Percentiles rank a stretch among this genome's conserved stretches.
Evolutionary conservation across 2,888 invertebrate genomes (phyloP).

Genomic region (Cepaea hortensis): DNA sequence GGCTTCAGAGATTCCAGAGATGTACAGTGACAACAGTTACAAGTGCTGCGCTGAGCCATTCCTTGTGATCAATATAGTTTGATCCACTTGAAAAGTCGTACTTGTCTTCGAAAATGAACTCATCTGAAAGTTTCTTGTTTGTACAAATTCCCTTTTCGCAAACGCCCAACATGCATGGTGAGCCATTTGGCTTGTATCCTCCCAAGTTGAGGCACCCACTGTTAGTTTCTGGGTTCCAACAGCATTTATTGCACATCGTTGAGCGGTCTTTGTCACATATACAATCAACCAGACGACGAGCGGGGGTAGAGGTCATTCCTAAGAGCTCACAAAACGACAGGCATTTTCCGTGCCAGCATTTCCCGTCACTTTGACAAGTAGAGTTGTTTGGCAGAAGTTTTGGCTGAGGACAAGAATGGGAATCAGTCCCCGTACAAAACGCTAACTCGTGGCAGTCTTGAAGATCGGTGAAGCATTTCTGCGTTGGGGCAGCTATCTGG

Average conservation of each 20-base stretch:
- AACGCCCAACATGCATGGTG: conserved; percentile 8
- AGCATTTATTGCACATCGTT: conserved; percentile 4
- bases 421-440: background rate
- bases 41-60: background rate
- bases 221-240: background rate
- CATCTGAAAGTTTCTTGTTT: no score
- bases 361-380: background rate
- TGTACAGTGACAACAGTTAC: background rate
- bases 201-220: background rate
- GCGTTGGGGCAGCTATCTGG: conserved; percentile 8
- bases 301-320: background rate
- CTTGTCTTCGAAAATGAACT: background rate
- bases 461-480: background rate
- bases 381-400: background rate
- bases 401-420: background rate
- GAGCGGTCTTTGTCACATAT: background rate
- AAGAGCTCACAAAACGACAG: conserved; percentile 4
- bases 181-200: background rate
- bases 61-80: background rate
- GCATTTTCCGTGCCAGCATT: conserved; percentile 9
- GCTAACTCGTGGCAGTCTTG: background rate
- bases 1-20: no score
- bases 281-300: conserved; percentile 1
- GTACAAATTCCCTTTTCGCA: background rate
- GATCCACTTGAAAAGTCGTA: background rate